These are phyloP conservation scores for Natrix natrix DNA, from an alignment of 2,797 vertebrate genomes.

Conservation along the genomic window DNA sequence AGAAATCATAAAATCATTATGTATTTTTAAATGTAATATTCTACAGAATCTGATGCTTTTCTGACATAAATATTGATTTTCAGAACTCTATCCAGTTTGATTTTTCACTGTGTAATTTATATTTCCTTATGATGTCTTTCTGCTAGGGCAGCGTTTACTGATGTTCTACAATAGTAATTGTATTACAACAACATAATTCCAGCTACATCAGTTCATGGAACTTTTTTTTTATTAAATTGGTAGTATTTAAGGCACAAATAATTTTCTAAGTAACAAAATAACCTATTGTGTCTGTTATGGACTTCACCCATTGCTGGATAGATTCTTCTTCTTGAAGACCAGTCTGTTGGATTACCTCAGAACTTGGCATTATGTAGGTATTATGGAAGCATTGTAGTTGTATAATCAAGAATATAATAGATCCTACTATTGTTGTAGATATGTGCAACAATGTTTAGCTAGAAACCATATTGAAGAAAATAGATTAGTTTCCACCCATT, in stretches of 20 bases:
- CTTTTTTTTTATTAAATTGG: not conserved
- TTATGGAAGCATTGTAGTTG: not conserved
- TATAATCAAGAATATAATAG: not conserved
- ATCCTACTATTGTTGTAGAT: not conserved
- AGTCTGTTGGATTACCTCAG: not conserved
- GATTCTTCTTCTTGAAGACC: not conserved
- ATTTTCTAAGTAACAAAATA: not conserved
- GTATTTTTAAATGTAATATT: slow-evolving; percentile 7
- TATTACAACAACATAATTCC: slow-evolving; percentile 4
- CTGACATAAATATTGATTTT: slow-evolving; percentile 56
- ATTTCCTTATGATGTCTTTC: slow-evolving; percentile 19
- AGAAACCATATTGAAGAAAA: not conserved
- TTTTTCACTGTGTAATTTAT: slow-evolving; percentile 43
- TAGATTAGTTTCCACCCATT: not conserved
- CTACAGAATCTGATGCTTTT: slow-evolving; percentile 9
- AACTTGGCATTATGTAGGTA: not conserved
- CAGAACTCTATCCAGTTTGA: slow-evolving; percentile 30
- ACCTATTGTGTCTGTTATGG: not conserved
- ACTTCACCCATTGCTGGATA: not conserved
- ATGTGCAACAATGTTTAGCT: not conserved
- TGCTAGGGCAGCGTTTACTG: slow-evolving; percentile 42
- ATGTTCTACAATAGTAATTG: slow-evolving; percentile 37
- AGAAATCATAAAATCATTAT: slow-evolving; percentile 10
- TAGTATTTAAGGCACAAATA: slow-evolving; percentile 5
- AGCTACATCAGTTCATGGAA: slow-evolving; percentile 12